A percentile compares a stretch with the other conserved stretches of the same genome.
phyloP scores from a whole-genome alignment of 2,113 vertebrate genomes.

The Lates calcarifer region DNA sequence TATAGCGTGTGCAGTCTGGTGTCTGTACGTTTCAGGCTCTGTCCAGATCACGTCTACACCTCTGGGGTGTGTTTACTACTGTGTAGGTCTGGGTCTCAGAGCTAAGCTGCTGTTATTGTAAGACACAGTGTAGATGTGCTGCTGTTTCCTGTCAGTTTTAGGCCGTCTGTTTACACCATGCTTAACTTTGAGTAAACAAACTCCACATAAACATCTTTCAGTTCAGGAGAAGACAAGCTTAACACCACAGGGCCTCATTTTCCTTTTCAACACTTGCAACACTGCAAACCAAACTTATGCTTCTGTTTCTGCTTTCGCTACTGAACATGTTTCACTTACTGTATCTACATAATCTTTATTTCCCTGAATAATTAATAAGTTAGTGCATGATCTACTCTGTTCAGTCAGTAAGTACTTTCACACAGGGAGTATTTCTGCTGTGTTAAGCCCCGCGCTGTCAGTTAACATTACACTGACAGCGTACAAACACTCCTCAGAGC shows the following conservation, averaged over 20 bases:
- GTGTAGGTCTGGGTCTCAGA: background rate
- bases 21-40: background rate
- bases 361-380: conserved; percentile 6
- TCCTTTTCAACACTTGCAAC: conserved; percentile 10
- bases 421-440: conserved; percentile 38
- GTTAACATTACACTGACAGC: conserved; percentile 59
- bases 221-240: background rate
- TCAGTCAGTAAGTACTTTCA: conserved; percentile 21
- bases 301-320: conserved; percentile 7
- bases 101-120: conserved; percentile 20
- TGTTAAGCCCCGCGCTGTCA: conserved; percentile 63
- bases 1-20: background rate
- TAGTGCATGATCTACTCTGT: conserved; percentile 5
- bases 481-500: conserved; percentile 19
- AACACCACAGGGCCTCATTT: background rate
- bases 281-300: conserved; percentile 4
- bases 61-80: conserved; percentile 20
- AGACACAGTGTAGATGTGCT: conserved; percentile 2
- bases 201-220: background rate
- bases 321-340: background rate
- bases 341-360: background rate
- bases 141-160: conserved; percentile 7
- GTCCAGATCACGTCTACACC: conserved; percentile 1
- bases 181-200: conserved; percentile 28
- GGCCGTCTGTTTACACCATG: conserved; percentile 17